Evolutionary conservation across 2,888 invertebrate species (phyloP), one percentile per base, ranked within the genome.

Genomic region (Malthinus seriepunctatus): DNA sequence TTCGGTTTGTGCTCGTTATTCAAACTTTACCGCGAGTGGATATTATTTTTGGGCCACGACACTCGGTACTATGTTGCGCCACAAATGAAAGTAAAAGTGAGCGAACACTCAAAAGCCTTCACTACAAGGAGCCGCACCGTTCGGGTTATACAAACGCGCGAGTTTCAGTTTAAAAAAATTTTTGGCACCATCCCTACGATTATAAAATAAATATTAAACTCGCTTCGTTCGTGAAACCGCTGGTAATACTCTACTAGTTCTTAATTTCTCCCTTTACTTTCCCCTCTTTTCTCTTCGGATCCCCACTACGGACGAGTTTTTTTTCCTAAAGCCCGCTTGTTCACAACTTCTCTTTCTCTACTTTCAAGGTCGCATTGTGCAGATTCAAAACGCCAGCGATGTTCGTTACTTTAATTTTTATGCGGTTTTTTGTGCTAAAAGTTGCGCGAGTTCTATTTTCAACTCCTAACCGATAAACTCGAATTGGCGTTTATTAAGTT

Each of bases 31-130:
- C 71, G 73, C 69, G 73, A 76, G 75, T 76, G 74, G 71, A 73
- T 73, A 71, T 72, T 76, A 77, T 78, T 77, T 78, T 78, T 76
- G 77, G 77, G 77, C 73, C 77, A 76, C 75, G 73, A 75, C 76
- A 75, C 75, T 74, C 74, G 72, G 73, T 74, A 73, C 76, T 65
- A 70, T 71, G 73, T 78, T 79, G 77, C 78, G 78, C 76, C 78
- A 78, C 78, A 76, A 79, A 79, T 79, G 79, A 79, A 79, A 79
- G 79, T 79, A 79, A 79, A 79, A 79, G 79, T 79, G 76, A 78
- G 73, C 76, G 73, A 75, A 70, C 50, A 75, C 70, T 54, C 23
- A 53, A 63, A 59, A 62, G 60, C 63, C 63, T 61, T 63, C 60
- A 56, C 51, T 51, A n/a, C n/a, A n/a, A 50, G 59, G 56, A 53